Conservation (phyloP, 2,888 invertebrate species). For the Mimas tiliae region DNA sequence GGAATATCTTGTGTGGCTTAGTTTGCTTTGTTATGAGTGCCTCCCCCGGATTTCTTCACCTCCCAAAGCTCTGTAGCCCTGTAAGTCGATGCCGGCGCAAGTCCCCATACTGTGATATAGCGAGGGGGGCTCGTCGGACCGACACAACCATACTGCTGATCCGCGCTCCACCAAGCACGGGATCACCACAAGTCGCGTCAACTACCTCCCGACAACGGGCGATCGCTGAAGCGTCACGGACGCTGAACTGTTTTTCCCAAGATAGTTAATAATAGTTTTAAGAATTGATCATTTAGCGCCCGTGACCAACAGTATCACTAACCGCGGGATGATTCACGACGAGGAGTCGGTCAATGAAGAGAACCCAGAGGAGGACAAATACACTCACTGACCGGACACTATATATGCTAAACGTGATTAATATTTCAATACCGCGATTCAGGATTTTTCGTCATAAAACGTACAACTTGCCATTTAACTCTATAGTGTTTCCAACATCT, state of each 20-base stretch:
- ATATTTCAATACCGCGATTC: conserved; percentile 16
- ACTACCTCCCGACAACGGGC: conserved; percentile 6
- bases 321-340: not conserved
- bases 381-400: not conserved
- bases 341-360: conserved; percentile 4
- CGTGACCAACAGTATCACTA: not conserved
- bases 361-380: conserved; percentile 3
- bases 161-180: not conserved
- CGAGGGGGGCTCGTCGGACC: not conserved
- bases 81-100: not conserved
- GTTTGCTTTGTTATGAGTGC: not conserved
- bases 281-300: not conserved
- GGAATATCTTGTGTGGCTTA: not conserved
- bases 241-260: not conserved
- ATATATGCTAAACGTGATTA: not conserved
- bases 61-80: conserved; percentile 4
- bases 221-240: conserved; percentile 14
- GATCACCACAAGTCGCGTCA: conserved; percentile 1
- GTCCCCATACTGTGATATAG: not conserved
- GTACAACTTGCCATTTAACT: not conserved
- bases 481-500: not conserved
- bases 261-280: not conserved
- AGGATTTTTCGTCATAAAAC: not conserved
- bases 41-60: conserved; percentile 12
- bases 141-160: conserved; percentile 10